phyloP scores from a whole-genome alignment of 2,888 invertebrate species.

The Euplexia lucipara region DNA sequence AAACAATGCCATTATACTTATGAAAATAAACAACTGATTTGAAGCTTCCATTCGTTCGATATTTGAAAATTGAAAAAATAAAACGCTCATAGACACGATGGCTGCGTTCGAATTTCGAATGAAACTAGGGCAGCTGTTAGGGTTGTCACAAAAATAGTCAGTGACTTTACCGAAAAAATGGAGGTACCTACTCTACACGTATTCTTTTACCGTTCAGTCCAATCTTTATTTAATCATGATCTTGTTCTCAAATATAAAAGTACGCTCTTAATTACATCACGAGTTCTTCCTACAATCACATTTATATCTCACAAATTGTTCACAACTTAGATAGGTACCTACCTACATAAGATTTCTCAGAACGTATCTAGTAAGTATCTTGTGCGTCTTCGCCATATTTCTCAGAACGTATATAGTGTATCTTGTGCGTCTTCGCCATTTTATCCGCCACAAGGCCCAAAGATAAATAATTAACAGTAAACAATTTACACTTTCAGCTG shows the following conservation, averaged over 20 bases:
- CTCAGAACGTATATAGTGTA: not conserved
- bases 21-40: slow-evolving; percentile 82
- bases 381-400: too few species aligned
- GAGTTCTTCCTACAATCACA: not conserved
- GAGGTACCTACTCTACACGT: not conserved
- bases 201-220: not conserved
- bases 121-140: slow-evolving; percentile 79
- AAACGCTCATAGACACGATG: slow-evolving; percentile 79
- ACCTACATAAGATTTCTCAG: not conserved
- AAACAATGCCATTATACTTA: slow-evolving; percentile 88
- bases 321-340: not conserved
- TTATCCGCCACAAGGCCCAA: too few species aligned
- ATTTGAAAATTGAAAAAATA: slow-evolving; percentile 81
- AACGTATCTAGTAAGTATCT: not conserved
- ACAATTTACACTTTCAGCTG: too few species aligned
- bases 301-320: slow-evolving; percentile 11
- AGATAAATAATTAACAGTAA: too few species aligned
- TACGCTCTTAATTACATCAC: not conserved
- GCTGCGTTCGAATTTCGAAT: slow-evolving; percentile 80
- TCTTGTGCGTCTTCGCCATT: not conserved
- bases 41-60: slow-evolving; percentile 76
- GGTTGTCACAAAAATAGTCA: slow-evolving; percentile 68
- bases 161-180: not conserved
- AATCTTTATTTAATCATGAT: not conserved
- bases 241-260: not conserved